Evolutionary conservation across 1,140 invertebrate genomes (phyloP).

Genomic region (Drosophila dunni): DNA sequence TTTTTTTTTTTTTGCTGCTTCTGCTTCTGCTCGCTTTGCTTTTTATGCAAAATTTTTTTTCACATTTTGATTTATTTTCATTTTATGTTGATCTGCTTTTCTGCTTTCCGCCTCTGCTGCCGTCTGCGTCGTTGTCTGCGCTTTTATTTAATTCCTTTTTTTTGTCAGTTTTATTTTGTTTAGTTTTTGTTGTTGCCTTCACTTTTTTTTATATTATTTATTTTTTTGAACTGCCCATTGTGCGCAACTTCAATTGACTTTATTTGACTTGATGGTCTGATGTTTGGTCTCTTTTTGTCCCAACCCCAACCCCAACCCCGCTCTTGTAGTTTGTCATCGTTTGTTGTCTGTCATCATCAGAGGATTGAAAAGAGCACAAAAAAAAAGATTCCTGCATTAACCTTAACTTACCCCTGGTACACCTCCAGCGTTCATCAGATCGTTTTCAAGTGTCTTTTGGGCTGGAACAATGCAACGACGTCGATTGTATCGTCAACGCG

Average conservation of each 20-base stretch:
- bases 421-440: neutral
- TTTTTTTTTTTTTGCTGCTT: constrained; percentile 24
- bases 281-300: constrained; percentile 20
- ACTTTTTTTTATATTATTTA: constrained; percentile 18
- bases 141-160: constrained; percentile 75
- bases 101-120: constrained; percentile 33
- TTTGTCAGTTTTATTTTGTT: constrained; percentile 1
- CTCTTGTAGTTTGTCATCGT: constrained; percentile 32
- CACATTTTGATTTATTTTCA: constrained; percentile 78
- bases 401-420: neutral
- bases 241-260: constrained; percentile 77
- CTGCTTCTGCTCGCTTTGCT: constrained; percentile 43
- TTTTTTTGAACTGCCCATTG: constrained; percentile 43
- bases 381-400: constrained; percentile 13
- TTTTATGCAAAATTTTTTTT: constrained; percentile 65
- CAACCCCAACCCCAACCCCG: neutral
- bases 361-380: constrained; percentile 3
- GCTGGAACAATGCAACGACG: constrained; percentile 56
- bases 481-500: constrained; percentile 64
- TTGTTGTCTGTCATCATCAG: constrained; percentile 42
- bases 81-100: constrained; percentile 82
- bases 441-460: neutral
- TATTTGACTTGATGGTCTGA: constrained; percentile 62
- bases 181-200: neutral
- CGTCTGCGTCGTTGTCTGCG: constrained; percentile 54